These are phyloP conservation scores for Trissoscelio sp. DNA, from an alignment of 2,888 invertebrate species.

Conservation along the genomic window DNA sequence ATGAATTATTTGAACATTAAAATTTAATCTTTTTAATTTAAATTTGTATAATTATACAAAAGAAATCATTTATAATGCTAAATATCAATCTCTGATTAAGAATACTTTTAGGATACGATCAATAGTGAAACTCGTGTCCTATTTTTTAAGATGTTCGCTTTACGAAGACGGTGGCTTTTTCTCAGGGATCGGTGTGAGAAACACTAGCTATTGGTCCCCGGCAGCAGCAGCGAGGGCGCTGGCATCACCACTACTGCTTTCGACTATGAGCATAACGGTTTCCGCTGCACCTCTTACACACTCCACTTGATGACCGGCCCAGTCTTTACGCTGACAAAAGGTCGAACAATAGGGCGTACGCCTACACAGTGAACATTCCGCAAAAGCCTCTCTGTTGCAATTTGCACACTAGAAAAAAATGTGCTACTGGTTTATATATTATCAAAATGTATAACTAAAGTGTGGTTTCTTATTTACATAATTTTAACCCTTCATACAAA, in stretches of 20 bases:
- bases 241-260: slow-evolving; percentile 85
- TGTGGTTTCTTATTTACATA: too few relatives aligned
- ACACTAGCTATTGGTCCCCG: slow-evolving; percentile 81
- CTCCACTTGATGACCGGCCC: slow-evolving; percentile 94
- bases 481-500: neutral
- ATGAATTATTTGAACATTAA: too few relatives aligned
- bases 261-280: slow-evolving; percentile 94
- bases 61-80: too few relatives aligned
- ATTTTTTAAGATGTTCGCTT: neutral
- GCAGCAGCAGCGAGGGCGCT: slow-evolving; percentile 74
- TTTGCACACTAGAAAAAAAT: slow-evolving; percentile 92
- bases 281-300: slow-evolving; percentile 90
- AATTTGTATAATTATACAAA: too few relatives aligned
- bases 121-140: neutral
- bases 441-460: too few relatives aligned
- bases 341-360: slow-evolving; percentile 95
- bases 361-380: slow-evolving; percentile 94
- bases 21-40: too few relatives aligned
- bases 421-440: too few relatives aligned
- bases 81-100: neutral
- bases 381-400: slow-evolving; percentile 93
- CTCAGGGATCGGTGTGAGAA: slow-evolving; percentile 75
- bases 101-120: neutral
- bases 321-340: slow-evolving; percentile 95
- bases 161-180: slow-evolving; percentile 50